Evolutionary conservation across 2,113 vertebrate species (phyloP).

Genomic region (Merops nubicus): DNA sequence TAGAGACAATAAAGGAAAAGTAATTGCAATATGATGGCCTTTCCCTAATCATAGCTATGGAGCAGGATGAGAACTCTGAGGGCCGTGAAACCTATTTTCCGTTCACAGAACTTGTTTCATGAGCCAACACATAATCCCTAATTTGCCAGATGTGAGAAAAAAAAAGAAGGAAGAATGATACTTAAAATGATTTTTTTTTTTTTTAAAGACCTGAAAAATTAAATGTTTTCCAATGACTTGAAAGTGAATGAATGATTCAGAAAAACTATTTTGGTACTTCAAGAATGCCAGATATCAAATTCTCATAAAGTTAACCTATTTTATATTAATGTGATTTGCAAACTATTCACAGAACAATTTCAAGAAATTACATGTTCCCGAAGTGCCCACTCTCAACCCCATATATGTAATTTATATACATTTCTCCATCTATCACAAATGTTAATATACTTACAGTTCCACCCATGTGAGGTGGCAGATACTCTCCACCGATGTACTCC

Average conservation of each 20-base stretch:
- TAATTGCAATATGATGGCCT: not conserved
- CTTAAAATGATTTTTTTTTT: not conserved
- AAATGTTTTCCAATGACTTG: not conserved
- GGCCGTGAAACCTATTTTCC: not conserved
- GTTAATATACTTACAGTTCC: constrained; percentile 86
- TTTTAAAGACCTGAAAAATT: not conserved
- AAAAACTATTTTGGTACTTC: not conserved
- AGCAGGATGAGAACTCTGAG: not conserved
- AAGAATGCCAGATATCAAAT: not conserved
- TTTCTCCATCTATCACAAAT: not conserved
- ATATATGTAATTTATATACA: accelerated
- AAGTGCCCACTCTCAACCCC: not conserved
- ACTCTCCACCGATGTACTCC: constrained; percentile 85
- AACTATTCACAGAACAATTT: not conserved
- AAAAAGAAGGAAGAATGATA: not conserved
- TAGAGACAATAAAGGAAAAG: not conserved
- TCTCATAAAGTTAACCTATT: not conserved
- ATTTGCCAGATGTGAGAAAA: not conserved
- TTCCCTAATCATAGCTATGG: not conserved
- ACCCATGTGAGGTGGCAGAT: constrained; percentile 92
- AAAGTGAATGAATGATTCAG: not conserved
- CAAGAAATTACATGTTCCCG: not conserved
- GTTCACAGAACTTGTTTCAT: not conserved
- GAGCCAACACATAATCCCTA: not conserved
- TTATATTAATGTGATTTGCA: not conserved